Evolutionary conservation across 1,140 invertebrate genomes (phyloP).

Genomic region (Galleria mellonella): DNA sequence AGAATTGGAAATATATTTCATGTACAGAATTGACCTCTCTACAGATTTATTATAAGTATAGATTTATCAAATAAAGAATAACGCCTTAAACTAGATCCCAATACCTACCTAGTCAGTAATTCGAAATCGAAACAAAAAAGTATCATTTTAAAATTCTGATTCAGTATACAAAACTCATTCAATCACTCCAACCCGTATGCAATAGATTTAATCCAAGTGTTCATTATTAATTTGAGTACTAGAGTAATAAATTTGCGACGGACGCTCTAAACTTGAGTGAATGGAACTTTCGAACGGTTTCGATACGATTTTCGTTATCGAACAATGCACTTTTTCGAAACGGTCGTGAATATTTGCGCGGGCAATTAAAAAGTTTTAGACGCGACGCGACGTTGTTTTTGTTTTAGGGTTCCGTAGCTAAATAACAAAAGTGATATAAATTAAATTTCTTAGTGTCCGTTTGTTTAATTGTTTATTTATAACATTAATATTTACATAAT

Average conservation of each 20-base stretch:
- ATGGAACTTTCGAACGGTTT: constrained; percentile 27
- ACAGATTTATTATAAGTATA: too few species aligned
- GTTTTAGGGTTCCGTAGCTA: constrained; percentile 9
- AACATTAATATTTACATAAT: too few species aligned
- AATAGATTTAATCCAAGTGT: constrained; percentile 23
- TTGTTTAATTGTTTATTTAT: too few species aligned
- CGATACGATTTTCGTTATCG: constrained; percentile 28
- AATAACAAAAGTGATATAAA: background rate
- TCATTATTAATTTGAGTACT: constrained; percentile 30
- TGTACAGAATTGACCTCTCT: too few species aligned
- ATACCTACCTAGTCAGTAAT: too few species aligned
- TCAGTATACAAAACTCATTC: background rate
- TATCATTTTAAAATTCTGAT: constrained; percentile 4
- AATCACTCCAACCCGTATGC: constrained; percentile 15
- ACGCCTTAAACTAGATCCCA: too few species aligned
- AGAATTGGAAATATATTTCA: too few species aligned
- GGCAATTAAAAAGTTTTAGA: constrained; percentile 52
- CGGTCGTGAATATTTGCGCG: constrained; percentile 31
- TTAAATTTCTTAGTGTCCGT: too few species aligned
- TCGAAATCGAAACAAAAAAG: too few species aligned
- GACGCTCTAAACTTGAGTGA: constrained; percentile 17
- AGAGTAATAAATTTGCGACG: constrained; percentile 29
- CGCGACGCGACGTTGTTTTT: constrained; percentile 17
- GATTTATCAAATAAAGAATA: too few species aligned
- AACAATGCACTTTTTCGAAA: constrained; percentile 42